Evolutionary conservation across 2,113 vertebrate species (phyloP), one percentile per base, ranked within the genome.

Genomic region (Planiliza haematocheilus): DNA sequence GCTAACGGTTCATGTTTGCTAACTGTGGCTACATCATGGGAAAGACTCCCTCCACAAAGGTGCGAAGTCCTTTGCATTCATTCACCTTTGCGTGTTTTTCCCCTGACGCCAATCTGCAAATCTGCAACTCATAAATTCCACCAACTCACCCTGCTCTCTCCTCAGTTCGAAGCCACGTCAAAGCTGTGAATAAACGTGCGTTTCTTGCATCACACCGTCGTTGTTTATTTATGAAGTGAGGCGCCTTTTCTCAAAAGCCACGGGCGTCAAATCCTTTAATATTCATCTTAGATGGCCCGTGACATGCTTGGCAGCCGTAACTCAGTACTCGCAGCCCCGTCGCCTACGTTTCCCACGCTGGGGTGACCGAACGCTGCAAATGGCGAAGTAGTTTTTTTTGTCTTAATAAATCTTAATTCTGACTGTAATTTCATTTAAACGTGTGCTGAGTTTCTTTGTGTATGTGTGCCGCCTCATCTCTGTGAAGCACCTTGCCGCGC

Each of bases 361-460:
- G 0, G 4, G 57, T n/a, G 37, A 57, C n/a, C 9, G 38, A 10
- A 12, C 5, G 39, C 39, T n/a, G n/a, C n/a, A n/a, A n/a, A n/a
- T n/a, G n/a, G n/a, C n/a, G n/a, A n/a, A n/a, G n/a, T n/a, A n/a
- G n/a, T n/a, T n/a, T n/a, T n/a, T n/a, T n/a, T n/a, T n/a, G n/a
- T n/a, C n/a, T n/a, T n/a, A n/a, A n/a, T n/a, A n/a, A n/a, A n/a
- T 46, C 10, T 34, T 10, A 37, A 53, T 59, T 48, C 10, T 55
- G 1, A 3, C 30, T 7, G 20, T 45, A 11, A 34, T 55, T 34
- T 53, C 2, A 12, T 11, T 62, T 41, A 16, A 7, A 49, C 41
- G 60, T 81, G 18, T 48, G 46, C 59, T 59, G 46, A 5, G 42
- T 60, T 16, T 51, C 58, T 64, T 52, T 43, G 18, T 68, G 37